Evolutionary conservation across 2,888 invertebrate genomes (phyloP).

Genomic region (Branchellion lobata): DNA sequence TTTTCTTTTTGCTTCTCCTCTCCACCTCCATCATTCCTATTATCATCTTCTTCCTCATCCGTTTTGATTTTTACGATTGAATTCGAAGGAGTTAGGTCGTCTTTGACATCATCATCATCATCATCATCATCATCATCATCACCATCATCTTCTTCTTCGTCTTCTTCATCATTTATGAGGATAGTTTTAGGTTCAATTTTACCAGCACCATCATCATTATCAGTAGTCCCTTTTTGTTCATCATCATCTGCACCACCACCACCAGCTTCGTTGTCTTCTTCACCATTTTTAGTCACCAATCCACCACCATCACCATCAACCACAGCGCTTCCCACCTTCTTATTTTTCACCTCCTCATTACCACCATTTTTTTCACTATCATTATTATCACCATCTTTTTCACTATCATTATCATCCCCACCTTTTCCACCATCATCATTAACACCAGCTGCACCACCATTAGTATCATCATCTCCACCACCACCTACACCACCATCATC

Average conservation of each 20-base stretch:
- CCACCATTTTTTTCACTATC: not conserved
- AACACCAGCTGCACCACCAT: no score
- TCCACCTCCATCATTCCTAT: not conserved
- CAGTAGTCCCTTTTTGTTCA: not conserved
- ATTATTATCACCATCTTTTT: not conserved
- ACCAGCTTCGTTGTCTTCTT: not conserved
- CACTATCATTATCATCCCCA: not conserved
- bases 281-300: not conserved
- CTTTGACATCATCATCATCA: not conserved
- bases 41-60: not conserved
- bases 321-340: not conserved
- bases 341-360: not conserved
- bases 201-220: not conserved
- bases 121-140: not conserved
- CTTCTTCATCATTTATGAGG: not conserved
- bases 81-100: not conserved
- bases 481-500: no score
- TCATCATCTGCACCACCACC: not conserved
- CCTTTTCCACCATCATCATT: not conserved
- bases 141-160: not conserved
- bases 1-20: not conserved
- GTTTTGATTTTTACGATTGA: not conserved
- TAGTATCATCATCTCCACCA: no score
- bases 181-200: no score
- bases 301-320: not conserved